A percentile compares a stretch with the other conserved stretches of the same genome.
These are phyloP conservation scores for Tupaia chinensis DNA, from an alignment of 2,113 vertebrate genomes.

Conservation along the genomic window DNA sequence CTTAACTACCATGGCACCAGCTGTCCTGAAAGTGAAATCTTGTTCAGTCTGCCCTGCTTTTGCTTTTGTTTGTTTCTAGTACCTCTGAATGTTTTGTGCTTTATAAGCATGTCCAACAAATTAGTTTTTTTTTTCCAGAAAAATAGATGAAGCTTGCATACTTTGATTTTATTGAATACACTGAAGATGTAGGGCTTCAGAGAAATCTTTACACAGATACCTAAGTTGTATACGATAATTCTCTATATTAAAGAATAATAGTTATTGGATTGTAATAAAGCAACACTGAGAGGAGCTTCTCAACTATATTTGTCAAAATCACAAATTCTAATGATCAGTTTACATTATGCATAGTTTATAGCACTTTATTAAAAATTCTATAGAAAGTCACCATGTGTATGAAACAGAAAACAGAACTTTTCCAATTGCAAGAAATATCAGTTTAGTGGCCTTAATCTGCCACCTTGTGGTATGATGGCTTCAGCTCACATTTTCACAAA, in stretches of 20 bases:
- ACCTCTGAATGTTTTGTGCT: not conserved
- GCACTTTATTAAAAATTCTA: not conserved
- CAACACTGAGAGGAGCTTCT: not conserved
- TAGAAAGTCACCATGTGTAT: not conserved
- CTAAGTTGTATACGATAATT: not conserved
- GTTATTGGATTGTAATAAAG: not conserved
- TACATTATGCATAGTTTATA: not conserved
- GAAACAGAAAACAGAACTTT: not conserved
- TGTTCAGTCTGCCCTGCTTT: not conserved
- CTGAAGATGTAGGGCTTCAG: not conserved
- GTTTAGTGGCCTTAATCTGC: conserved; percentile 68
- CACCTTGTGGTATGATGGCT: conserved; percentile 72
- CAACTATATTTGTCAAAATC: not conserved
- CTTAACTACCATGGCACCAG: too few relatives aligned
- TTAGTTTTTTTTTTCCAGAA: not conserved
- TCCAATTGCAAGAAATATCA: not conserved
- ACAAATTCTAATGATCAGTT: not conserved
- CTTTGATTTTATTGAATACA: not conserved
- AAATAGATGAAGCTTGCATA: fast-evolving
- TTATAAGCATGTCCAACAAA: not conserved
- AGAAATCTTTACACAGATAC: not conserved
- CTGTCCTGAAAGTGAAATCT: not conserved
- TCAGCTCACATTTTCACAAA: conserved; percentile 54
- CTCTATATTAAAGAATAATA: not conserved
- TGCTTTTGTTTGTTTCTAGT: not conserved